A percentile compares a stretch with the other conserved stretches of the same genome.
phyloP scores from a whole-genome alignment of 2,888 invertebrate species.

The Latheticus oryzae region DNA sequence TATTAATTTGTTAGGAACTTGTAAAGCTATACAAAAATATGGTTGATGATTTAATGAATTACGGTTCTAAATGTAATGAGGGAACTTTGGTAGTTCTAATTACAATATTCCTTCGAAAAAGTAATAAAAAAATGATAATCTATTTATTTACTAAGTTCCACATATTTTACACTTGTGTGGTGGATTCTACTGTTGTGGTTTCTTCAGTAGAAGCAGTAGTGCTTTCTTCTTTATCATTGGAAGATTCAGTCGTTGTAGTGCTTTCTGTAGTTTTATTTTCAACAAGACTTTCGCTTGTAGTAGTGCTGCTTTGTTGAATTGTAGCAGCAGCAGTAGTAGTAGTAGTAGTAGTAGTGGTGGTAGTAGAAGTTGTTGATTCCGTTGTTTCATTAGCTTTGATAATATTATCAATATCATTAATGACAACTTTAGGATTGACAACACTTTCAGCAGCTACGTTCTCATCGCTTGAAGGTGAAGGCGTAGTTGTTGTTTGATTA shows the following conservation, averaged over 20 bases:
- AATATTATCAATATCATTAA: slow-evolving; percentile 30
- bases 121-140: slow-evolving; percentile 11
- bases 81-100: slow-evolving; percentile 5
- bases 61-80: slow-evolving; percentile 2
- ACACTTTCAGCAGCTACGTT: slow-evolving; percentile 43
- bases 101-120: slow-evolving; percentile 8
- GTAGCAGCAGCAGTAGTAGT: not conserved
- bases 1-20: slow-evolving; percentile 10
- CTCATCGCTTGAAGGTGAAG: slow-evolving; percentile 16
- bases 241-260: slow-evolving; percentile 2
- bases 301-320: too few relatives aligned
- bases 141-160: slow-evolving; percentile 13
- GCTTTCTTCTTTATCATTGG: slow-evolving; percentile 5
- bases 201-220: slow-evolving; percentile 8
- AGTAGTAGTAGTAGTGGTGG: not conserved
- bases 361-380: slow-evolving; percentile 10
- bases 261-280: not conserved
- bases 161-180: slow-evolving; percentile 23
- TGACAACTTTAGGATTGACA: slow-evolving; percentile 33
- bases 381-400: slow-evolving; percentile 21
- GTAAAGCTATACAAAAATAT: not conserved
- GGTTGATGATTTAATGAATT: slow-evolving; percentile 4
- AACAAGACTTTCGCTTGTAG: slow-evolving; percentile 4
- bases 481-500: slow-evolving; percentile 10
- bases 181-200: slow-evolving; percentile 13